Evolutionary conservation across 2,888 invertebrate genomes (phyloP).

Genomic region (Pyrrhia umbra): DNA sequence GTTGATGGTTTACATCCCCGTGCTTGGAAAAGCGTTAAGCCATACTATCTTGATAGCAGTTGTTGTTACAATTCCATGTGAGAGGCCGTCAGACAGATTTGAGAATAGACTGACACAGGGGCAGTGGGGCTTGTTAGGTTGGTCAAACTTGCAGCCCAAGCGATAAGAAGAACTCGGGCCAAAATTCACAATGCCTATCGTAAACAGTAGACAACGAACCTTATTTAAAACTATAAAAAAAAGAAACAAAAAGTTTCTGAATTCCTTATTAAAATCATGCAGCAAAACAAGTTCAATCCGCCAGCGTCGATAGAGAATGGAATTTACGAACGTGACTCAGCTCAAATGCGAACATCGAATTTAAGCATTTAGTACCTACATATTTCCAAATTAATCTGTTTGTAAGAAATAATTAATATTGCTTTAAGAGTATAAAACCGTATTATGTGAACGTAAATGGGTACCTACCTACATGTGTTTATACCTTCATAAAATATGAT

Average conservation of each 20-base stretch:
- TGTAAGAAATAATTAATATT: constrained; percentile 26
- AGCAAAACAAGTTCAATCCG: constrained; percentile 19
- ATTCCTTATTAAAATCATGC: constrained; percentile 18
- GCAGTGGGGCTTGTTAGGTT: too few relatives aligned
- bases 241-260: not conserved
- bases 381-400: constrained; percentile 26
- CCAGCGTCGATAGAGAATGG: constrained; percentile 11
- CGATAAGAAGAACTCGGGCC: too few relatives aligned
- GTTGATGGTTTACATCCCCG: too few relatives aligned
- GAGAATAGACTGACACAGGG: too few relatives aligned
- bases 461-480: not conserved
- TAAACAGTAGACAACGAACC: constrained; percentile 10
- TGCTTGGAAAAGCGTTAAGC: too few relatives aligned
- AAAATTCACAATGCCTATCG: not conserved
- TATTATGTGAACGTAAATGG: not conserved
- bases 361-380: not conserved
- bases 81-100: too few relatives aligned
- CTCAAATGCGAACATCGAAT: constrained; percentile 27
- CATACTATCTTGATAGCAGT: too few relatives aligned
- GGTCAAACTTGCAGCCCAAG: too few relatives aligned
- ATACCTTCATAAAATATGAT: constrained; percentile 28
- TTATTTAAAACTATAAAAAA: not conserved
- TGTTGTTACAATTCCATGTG: too few relatives aligned
- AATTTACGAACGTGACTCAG: constrained; percentile 48
- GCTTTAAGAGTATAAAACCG: not conserved